These are phyloP conservation scores for Cossypha caffra DNA, from an alignment of 2,797 vertebrate genomes.

Conservation along the genomic window DNA sequence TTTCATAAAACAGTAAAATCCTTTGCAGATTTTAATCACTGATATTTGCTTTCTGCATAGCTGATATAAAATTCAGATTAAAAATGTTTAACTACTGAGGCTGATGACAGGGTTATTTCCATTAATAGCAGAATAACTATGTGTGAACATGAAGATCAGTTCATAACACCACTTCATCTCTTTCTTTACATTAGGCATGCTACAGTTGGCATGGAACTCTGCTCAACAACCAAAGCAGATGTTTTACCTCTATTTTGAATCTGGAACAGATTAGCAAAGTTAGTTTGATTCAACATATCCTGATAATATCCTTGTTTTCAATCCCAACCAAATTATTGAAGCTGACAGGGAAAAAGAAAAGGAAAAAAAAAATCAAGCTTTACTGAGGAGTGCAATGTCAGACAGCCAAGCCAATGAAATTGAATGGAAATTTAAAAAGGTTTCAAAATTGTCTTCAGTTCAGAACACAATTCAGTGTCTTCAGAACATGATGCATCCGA, in stretches of 20 bases:
- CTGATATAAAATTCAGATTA: background rate
- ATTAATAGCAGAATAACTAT: constrained; percentile 9
- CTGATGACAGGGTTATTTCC: constrained; percentile 9
- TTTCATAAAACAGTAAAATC: background rate
- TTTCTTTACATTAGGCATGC: constrained; percentile 16
- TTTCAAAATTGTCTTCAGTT: background rate
- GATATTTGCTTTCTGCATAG: background rate
- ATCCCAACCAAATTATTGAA: background rate
- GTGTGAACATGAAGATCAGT: background rate
- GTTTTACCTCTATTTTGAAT: constrained; percentile 26
- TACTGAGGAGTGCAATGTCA: background rate
- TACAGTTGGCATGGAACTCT: background rate
- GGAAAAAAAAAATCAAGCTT: background rate
- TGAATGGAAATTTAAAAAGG: background rate
- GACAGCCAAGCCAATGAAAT: background rate
- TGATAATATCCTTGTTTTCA: background rate
- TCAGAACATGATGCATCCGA: background rate
- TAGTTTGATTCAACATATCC: background rate
- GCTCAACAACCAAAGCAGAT: background rate
- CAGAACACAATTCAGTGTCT: background rate
- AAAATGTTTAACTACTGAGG: background rate
- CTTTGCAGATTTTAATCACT: background rate
- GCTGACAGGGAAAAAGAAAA: background rate
- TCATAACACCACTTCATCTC: background rate
- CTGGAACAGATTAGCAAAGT: constrained; percentile 22